A percentile compares a stretch with the other conserved stretches of the same genome.
Conservation (phyloP, 2,888 invertebrate species). For the Hemistola chrysoprasaria region DNA sequence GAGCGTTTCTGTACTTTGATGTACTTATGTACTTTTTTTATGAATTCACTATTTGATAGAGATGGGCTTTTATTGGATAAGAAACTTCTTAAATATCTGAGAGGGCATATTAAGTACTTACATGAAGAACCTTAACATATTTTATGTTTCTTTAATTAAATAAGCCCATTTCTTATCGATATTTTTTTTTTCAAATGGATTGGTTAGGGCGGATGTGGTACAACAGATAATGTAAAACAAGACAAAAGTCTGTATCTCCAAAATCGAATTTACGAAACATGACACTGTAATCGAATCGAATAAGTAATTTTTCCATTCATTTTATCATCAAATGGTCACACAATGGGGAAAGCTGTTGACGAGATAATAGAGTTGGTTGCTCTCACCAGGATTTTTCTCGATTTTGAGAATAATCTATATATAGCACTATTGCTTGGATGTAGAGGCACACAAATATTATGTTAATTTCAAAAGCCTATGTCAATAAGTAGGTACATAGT, state of each 20-base stretch:
- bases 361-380: neutral
- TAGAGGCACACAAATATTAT: too few relatives aligned
- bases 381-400: too few relatives aligned
- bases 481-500: too few relatives aligned
- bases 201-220: slow-evolving; percentile 55
- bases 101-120: neutral
- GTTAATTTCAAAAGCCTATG: too few relatives aligned
- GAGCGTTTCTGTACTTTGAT: slow-evolving; percentile 29
- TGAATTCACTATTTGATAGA: too few relatives aligned
- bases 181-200: slow-evolving; percentile 28
- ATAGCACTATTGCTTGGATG: too few relatives aligned
- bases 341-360: neutral
- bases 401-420: neutral
- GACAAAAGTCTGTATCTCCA: slow-evolving; percentile 18
- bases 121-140: too few relatives aligned
- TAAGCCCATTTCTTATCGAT: slow-evolving; percentile 29
- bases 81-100: neutral
- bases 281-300: slow-evolving; percentile 12
- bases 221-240: slow-evolving; percentile 46
- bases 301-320: slow-evolving; percentile 8
- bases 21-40: neutral
- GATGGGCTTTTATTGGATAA: too few relatives aligned
- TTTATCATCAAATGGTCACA: slow-evolving; percentile 3
- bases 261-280: slow-evolving; percentile 23
- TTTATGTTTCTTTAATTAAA: too few relatives aligned